Conservation (phyloP, 2,113 vertebrate species). For the Grammomys dolichurus region DNA sequence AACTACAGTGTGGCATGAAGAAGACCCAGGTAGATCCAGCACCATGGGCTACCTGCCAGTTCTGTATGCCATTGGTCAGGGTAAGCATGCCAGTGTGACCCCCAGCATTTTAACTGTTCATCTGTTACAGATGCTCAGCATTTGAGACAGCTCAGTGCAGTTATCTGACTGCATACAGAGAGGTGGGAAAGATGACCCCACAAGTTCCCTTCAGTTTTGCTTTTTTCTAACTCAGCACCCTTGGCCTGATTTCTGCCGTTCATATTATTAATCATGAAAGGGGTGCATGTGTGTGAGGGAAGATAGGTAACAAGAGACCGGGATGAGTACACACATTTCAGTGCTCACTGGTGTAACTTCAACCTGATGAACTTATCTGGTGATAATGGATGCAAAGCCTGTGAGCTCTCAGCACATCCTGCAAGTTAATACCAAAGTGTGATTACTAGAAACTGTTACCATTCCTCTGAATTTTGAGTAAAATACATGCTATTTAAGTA, state of each 20-base stretch:
- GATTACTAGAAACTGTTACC: slow-evolving; percentile 82
- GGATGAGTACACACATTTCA: slow-evolving; percentile 72
- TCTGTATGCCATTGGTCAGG: neutral
- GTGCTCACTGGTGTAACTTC: slow-evolving; percentile 71
- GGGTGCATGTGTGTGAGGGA: slow-evolving; percentile 56
- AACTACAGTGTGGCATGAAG: neutral
- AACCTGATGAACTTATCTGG: slow-evolving; percentile 80
- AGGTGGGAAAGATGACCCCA: slow-evolving; percentile 55
- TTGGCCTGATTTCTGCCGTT: slow-evolving; percentile 55
- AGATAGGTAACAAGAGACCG: slow-evolving; percentile 70
- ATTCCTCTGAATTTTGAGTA: slow-evolving; percentile 84
- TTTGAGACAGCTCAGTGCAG: neutral
- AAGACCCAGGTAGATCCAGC: neutral
- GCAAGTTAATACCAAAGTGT: slow-evolving; percentile 77
- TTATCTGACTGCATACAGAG: neutral
- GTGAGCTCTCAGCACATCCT: slow-evolving; percentile 76
- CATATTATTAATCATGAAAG: slow-evolving; percentile 66
- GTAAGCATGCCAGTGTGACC: neutral
- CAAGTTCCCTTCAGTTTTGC: slow-evolving; percentile 5
- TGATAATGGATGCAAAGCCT: slow-evolving; percentile 79
- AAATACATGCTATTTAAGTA: slow-evolving; percentile 85
- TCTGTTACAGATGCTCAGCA: slow-evolving; percentile 35
- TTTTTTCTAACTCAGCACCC: slow-evolving; percentile 62
- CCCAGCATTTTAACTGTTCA: neutral
- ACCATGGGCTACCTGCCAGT: neutral